Percentiles rank a stretch among this genome's conserved stretches.
phyloP scores from a whole-genome alignment of 2,797 vertebrate species.

The Notolepis coatsorum region DNA sequence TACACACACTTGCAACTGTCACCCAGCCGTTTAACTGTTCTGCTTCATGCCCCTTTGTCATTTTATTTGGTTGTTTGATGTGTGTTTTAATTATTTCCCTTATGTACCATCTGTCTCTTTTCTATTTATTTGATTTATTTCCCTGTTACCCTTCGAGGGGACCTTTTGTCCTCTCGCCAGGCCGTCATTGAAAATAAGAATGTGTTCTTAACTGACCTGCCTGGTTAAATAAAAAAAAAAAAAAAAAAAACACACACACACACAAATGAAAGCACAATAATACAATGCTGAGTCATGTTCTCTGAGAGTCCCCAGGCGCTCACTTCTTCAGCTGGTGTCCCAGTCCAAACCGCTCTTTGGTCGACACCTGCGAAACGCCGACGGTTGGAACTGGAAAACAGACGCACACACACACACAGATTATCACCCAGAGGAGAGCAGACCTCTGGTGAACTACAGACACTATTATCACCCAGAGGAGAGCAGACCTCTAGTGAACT shows the following conservation, averaged over 20 bases:
- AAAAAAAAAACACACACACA: neutral
- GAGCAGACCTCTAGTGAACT: neutral
- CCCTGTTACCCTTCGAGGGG: too few species aligned
- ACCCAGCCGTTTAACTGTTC: too few species aligned
- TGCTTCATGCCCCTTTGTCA: too few species aligned
- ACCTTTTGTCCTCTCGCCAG: too few species aligned
- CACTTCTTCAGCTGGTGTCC: constrained; percentile 93
- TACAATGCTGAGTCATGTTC: neutral
- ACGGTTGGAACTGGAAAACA: constrained; percentile 88
- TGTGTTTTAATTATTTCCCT: too few species aligned
- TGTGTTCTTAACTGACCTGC: neutral
- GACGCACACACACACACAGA: constrained; percentile 10
- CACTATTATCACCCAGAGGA: neutral
- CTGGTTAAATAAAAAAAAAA: neutral
- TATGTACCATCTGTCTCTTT: too few species aligned
- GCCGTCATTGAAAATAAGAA: neutral
- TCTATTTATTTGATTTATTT: too few species aligned
- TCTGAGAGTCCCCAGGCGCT: constrained; percentile 67
- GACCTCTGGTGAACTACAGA: neutral
- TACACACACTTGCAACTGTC: too few species aligned
- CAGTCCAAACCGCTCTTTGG: constrained; percentile 90
- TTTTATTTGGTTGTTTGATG: too few species aligned
- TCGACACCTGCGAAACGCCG: constrained; percentile 91
- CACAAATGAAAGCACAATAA: neutral
- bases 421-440: constrained; percentile 29